phyloP scores from a whole-genome alignment of 2,797 vertebrate genomes.

The Manis pentadactyla region DNA sequence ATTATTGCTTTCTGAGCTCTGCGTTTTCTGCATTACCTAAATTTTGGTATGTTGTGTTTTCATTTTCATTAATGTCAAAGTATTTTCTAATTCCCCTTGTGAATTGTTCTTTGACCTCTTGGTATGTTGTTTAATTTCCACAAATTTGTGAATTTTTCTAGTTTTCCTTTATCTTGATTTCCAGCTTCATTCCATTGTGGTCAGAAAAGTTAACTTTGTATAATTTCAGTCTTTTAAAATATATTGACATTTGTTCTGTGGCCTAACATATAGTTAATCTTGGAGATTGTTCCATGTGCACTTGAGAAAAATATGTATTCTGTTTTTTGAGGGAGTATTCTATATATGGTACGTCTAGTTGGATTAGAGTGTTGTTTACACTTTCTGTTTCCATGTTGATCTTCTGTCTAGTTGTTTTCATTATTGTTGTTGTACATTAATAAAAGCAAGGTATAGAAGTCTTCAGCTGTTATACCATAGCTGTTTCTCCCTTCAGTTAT shows the following conservation, averaged over 20 bases:
- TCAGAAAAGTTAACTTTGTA: neutral
- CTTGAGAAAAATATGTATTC: slow-evolving; percentile 4
- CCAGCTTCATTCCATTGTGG: neutral
- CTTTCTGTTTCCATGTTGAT: neutral
- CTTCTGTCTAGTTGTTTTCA: neutral
- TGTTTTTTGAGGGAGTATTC: neutral
- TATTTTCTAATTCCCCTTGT: neutral
- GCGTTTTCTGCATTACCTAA: neutral
- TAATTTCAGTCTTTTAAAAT: neutral
- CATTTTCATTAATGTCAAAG: slow-evolving; percentile 37
- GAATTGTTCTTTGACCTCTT: neutral
- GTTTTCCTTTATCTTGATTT: neutral
- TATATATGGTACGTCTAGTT: neutral
- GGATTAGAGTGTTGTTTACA: neutral
- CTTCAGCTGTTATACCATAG: neutral
- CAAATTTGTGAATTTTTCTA: neutral
- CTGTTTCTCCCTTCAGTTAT: neutral
- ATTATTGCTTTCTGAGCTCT: neutral
- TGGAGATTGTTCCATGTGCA: neutral
- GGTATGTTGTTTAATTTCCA: neutral
- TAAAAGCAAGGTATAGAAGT: neutral
- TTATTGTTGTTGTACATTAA: neutral
- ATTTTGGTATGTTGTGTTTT: neutral
- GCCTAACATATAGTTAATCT: neutral
- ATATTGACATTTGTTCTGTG: neutral